phyloP scores from a whole-genome alignment of 2,797 vertebrate genomes.

The Thaleichthys pacificus region DNA sequence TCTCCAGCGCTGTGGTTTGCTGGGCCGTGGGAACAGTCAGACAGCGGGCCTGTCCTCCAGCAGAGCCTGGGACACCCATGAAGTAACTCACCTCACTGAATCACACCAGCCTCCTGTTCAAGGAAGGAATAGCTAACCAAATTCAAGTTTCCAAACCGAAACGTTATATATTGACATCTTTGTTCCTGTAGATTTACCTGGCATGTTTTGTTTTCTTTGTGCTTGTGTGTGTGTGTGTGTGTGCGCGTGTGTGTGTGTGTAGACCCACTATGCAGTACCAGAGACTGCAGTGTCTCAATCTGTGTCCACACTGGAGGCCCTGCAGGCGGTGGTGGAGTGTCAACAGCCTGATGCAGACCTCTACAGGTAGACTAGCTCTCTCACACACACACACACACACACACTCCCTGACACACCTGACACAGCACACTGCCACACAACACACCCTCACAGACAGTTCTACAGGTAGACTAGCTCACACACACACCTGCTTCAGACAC shows the following conservation, averaged over 20 bases:
- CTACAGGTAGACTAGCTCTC: constrained; percentile 81
- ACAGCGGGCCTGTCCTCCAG: too few relatives aligned
- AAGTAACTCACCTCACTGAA: too few relatives aligned
- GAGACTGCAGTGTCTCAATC: constrained; percentile 93
- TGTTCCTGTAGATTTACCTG: not conserved
- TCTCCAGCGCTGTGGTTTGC: not conserved
- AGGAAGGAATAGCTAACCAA: too few relatives aligned
- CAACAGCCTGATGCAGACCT: constrained; percentile 96
- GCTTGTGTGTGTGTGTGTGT: constrained; percentile 4
- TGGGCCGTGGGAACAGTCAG: too few relatives aligned
- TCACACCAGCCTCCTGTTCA: too few relatives aligned
- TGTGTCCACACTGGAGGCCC: constrained; percentile 86
- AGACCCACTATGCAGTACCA: constrained; percentile 90
- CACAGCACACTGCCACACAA: too few relatives aligned
- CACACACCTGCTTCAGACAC: too few relatives aligned
- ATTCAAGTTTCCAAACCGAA: too few relatives aligned
- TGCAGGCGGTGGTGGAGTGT: constrained; percentile 93
- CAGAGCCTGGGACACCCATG: too few relatives aligned
- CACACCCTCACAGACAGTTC: too few relatives aligned
- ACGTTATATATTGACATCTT: not conserved
- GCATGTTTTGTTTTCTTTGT: not conserved
- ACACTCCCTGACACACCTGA: too few relatives aligned
- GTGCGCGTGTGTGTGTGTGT: constrained; percentile 15
- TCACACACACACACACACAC: constrained; percentile 1
- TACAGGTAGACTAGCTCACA: not conserved